Base-by-base conservation (phyloP, 1,140 invertebrate species). In the Caenorhabditis tropicalis region DNA sequence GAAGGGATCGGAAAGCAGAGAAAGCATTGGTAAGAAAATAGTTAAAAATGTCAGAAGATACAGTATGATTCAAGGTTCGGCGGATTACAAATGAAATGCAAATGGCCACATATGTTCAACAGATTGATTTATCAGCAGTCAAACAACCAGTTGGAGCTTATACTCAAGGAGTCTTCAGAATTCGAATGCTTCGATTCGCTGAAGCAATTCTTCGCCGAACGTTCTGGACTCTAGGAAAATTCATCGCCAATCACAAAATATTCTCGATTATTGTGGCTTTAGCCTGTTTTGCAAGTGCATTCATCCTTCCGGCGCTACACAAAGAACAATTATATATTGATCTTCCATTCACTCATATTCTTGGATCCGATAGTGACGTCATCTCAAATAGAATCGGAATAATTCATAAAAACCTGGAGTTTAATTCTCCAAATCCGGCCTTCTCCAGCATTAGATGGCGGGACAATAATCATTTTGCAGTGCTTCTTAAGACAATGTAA, bases 221-320 rank as follows among this genome's bases (percentile, higher is more conserved):
- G 1, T 82, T 85, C 81, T 85, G 84, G 84, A 29, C 85, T 2
- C 27, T 85, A 3, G 84, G 84, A 49, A 85, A 85, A 27, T 48
- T 49, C 48, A 58, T 85, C 29, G 84, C 84, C 10, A 85, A 82
- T 39, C 80, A 85, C 24, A 81, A 82, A 27, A 39, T 85, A 19
- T 19, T 85, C 10, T 85, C 43, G 39, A 53, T 82, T 6, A 10
- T 84, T 4, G 39, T 84, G 9, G 49, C 83, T n/a, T 29, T 84
- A 29, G 15, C 33, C 16, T 43, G 70, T 7, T 58, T 84, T 31
- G 48, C 58, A 2, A 53, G 21, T n/a, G 36, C 83, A 7, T 65
- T 84, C 27, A 79, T 80, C 43, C 24, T 51, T 0, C 70, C 74
- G 1, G 6, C 16, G 10, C 12, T 80, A 2, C 27, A 84, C 56